These are phyloP conservation scores for Pachyuromys duprasi DNA, from an alignment of 2,797 vertebrate genomes.

Conservation along the genomic window DNA sequence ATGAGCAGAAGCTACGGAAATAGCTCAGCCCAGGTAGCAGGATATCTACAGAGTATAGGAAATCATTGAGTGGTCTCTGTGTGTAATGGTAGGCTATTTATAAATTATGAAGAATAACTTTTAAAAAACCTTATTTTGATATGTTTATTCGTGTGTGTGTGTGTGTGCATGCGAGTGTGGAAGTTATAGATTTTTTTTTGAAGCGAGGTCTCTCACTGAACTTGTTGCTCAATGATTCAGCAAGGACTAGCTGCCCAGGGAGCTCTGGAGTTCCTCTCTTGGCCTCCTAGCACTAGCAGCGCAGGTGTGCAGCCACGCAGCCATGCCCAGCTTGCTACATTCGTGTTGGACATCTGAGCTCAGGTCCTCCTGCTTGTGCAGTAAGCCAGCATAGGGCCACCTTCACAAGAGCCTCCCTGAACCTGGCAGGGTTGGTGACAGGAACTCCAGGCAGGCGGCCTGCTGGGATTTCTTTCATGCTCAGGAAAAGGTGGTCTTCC, in stretches of 20 bases:
- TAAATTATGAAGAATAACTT: background rate
- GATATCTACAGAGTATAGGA: background rate
- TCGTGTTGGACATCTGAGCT: background rate
- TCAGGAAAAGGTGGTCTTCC: slow-evolving; percentile 49
- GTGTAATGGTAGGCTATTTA: background rate
- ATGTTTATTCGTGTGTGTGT: background rate
- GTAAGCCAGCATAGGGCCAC: background rate
- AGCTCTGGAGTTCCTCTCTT: background rate
- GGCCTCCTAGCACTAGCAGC: background rate
- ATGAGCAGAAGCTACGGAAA: background rate
- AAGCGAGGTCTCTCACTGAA: background rate
- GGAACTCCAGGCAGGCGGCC: background rate
- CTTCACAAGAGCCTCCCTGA: background rate
- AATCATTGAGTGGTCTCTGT: background rate
- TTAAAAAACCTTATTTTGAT: background rate
- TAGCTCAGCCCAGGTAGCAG: background rate
- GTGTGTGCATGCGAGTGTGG: too few relatives aligned
- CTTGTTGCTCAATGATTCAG: background rate
- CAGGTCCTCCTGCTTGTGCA: background rate
- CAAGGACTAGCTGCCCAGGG: background rate
- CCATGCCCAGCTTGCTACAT: background rate
- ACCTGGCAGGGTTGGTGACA: too few relatives aligned
- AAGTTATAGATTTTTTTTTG: too few relatives aligned
- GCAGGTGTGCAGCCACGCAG: too few relatives aligned
- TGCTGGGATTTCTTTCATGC: background rate